Percentiles rank a stretch among this genome's conserved stretches.
phyloP scores from a whole-genome alignment of 2,113 vertebrate species.

The Tonatia bakeri region DNA sequence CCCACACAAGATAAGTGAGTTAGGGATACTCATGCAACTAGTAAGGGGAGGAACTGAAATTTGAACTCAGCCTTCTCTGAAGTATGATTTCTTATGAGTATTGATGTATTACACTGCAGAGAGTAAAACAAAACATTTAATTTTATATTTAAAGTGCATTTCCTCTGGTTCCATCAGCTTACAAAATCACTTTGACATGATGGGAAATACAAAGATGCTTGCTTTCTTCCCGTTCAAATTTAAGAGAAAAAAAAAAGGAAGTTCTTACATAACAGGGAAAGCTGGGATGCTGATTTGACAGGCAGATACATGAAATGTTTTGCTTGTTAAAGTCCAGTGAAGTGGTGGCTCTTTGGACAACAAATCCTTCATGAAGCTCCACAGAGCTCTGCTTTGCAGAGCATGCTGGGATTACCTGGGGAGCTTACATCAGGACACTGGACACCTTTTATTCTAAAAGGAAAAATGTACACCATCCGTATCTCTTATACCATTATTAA shows the following conservation, averaged over 20 bases:
- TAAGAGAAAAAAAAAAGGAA: conserved; percentile 56
- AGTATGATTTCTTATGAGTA: not conserved
- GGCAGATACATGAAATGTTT: conserved; percentile 63
- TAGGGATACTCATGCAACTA: not conserved
- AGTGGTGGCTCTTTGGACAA: conserved; percentile 33
- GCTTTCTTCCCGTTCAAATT: not conserved
- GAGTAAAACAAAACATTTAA: not conserved
- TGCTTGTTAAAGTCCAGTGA: conserved; percentile 52
- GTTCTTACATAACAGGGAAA: conserved; percentile 43
- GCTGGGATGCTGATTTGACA: conserved; percentile 55
- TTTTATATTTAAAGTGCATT: not conserved
- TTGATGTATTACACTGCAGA: not conserved
- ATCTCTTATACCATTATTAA: not conserved
- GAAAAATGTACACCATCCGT: not conserved
- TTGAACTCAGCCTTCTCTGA: not conserved
- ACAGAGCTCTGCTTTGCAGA: not conserved
- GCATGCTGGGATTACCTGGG: not conserved
- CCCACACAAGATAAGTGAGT: not conserved
- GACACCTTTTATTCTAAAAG: not conserved
- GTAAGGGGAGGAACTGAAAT: not conserved
- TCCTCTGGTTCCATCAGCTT: conserved; percentile 11
- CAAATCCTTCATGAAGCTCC: conserved; percentile 41
- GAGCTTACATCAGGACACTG: not conserved
- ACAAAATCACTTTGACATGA: conserved; percentile 55
- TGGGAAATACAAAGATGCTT: conserved; percentile 48